These are phyloP conservation scores for Apeira syringaria DNA, from an alignment of 2,888 invertebrate genomes.

Conservation along the genomic window DNA sequence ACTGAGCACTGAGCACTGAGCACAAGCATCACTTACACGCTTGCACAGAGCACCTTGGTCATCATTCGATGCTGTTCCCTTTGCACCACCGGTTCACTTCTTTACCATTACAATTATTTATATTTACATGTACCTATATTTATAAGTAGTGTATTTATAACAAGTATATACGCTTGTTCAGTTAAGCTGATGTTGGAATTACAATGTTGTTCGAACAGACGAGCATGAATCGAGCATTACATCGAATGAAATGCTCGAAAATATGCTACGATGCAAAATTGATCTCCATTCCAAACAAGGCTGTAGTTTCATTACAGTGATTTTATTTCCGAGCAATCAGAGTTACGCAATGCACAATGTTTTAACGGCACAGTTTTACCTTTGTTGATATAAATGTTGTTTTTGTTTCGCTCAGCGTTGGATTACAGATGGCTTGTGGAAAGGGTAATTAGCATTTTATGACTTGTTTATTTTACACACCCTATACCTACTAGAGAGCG, in stretches of 20 bases:
- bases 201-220: not conserved
- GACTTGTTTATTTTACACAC: conserved; percentile 9
- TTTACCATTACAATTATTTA: no score
- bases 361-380: conserved; percentile 35
- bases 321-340: conserved; percentile 18
- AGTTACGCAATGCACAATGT: conserved; percentile 12
- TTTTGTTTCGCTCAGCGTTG: conserved; percentile 76
- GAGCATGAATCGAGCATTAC: no score
- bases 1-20: conserved; percentile 19
- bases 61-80: conserved; percentile 27
- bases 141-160: no score
- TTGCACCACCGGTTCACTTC: conserved; percentile 30
- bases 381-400: conserved; percentile 39
- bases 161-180: no score
- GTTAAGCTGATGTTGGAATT: no score
- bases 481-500: not conserved
- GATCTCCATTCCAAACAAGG: not conserved
- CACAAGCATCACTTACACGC: conserved; percentile 21
- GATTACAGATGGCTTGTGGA: conserved; percentile 77
- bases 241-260: conserved; percentile 1
- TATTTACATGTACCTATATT: no score
- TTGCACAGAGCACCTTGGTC: conserved; percentile 30
- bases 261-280: conserved; percentile 1
- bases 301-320: conserved; percentile 4
- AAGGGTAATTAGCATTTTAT: conserved; percentile 55